Evolutionary conservation across 2,113 vertebrate species (phyloP), one percentile per base, ranked within the genome.

Genomic region (Percina caprodes): DNA sequence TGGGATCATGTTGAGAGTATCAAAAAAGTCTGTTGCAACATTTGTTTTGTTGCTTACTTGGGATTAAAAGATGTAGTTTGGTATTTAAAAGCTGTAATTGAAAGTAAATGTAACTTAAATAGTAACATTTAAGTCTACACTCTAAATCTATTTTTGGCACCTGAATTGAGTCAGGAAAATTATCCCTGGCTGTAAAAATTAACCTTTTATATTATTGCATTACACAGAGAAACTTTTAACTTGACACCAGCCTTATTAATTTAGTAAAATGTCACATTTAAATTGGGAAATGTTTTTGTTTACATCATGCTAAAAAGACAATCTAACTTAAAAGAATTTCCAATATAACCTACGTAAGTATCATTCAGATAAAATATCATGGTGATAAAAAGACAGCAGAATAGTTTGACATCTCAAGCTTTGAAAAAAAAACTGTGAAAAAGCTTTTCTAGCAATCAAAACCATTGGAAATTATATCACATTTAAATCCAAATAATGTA

Each of bases 81-180:
- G 80, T 86, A 92, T 87, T 89, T 45, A 90, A 92, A 92, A 87
- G 67, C 68, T 83, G 77, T 88, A 79, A 83, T 83, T 82, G 2
- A 68, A 16, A 92, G 85, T 86, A 90, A 89, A 70, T 77, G 87
- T 72, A 82, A 86, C 95, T 95, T 96, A 95, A 92, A 96, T 92
- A 95, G 94, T 84, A 90, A 94, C 84, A 92, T 74, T 95, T 93
- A 81, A 94, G 90, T 91, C 97, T 90, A 98, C 95, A 96, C 94
- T 97, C 95, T 97, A 94, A 93, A 94, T 96, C 91, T 92, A 92
- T 55, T 87, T 80, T 84, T 84, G 74, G 81, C 86, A 87, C 75
- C 82, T 79, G 89, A 88, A 74, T 79, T 65, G 82, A 88, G 59
- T 86, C 68, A 84, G 87, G 80, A 84, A 84, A 79, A 58, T 80